Evolutionary conservation across 2,797 vertebrate species (phyloP).

Genomic region (Danio kyathit): DNA sequence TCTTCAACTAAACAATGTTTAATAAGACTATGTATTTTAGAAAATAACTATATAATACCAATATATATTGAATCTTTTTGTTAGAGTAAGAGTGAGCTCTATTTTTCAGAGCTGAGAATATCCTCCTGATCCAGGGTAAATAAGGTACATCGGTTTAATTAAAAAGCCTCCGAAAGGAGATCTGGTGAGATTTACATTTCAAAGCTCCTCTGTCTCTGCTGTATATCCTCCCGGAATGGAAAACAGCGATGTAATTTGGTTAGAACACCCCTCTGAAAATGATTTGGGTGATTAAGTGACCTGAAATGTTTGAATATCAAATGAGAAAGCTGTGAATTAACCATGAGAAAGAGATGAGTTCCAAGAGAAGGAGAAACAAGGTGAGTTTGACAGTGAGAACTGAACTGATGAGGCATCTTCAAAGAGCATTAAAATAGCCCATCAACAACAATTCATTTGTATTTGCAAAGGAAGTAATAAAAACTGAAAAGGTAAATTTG

Average conservation of each 20-base stretch:
- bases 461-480: background rate
- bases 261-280: slow-evolving; percentile 33
- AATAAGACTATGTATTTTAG: background rate
- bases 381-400: background rate
- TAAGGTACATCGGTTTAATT: slow-evolving; percentile 49
- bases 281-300: slow-evolving; percentile 39
- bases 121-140: slow-evolving; percentile 39
- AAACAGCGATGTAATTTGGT: slow-evolving; percentile 35
- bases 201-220: slow-evolving; percentile 45
- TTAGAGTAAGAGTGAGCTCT: slow-evolving; percentile 5
- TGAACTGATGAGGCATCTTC: background rate
- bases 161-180: slow-evolving; percentile 38
- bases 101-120: slow-evolving; percentile 16
- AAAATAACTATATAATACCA: slow-evolving; percentile 17
- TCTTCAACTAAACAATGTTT: slow-evolving; percentile 21
- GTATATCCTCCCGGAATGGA: slow-evolving; percentile 38
- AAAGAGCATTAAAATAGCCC: background rate
- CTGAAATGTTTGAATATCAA: slow-evolving; percentile 47
- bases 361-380: background rate
- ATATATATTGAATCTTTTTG: slow-evolving; percentile 16
- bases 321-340: slow-evolving; percentile 40
- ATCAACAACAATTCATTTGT: background rate
- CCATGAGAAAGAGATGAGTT: slow-evolving; percentile 21
- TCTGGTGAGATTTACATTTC: slow-evolving; percentile 50
- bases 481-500: background rate